phyloP scores from a whole-genome alignment of 2,888 invertebrate species.

The Drosophila demipolita region DNA sequence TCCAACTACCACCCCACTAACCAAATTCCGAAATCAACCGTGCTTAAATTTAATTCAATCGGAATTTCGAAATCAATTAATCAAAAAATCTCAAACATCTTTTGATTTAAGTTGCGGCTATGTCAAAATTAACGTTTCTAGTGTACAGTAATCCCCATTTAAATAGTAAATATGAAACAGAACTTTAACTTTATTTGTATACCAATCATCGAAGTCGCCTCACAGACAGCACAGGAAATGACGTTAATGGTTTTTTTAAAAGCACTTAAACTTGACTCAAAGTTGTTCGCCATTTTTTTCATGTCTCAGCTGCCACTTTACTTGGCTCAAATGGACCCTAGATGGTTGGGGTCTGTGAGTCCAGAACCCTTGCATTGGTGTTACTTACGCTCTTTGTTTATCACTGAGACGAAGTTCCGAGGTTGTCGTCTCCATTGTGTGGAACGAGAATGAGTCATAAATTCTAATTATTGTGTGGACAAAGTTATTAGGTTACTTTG shows the following conservation, averaged over 20 bases:
- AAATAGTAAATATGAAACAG: constrained; percentile 27
- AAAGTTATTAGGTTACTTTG: constrained; percentile 76
- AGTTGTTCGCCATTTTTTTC: constrained; percentile 38
- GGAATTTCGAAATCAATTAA: background rate
- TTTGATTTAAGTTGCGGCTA: constrained; percentile 11
- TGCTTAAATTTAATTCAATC: background rate
- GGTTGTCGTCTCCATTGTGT: background rate
- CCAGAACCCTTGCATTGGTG: constrained; percentile 63
- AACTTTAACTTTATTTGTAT: constrained; percentile 10
- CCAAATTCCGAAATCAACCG: background rate
- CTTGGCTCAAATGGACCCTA: constrained; percentile 20
- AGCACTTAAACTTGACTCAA: constrained; percentile 76
- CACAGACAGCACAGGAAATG: constrained; percentile 65
- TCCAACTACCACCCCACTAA: background rate
- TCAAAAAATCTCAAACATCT: background rate
- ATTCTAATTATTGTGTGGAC: constrained; percentile 75
- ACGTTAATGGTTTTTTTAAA: constrained; percentile 79
- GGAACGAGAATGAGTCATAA: constrained; percentile 63
- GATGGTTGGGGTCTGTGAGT: background rate
- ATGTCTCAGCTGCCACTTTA: constrained; percentile 27
- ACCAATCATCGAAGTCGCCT: constrained; percentile 9
- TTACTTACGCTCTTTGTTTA: constrained; percentile 68
- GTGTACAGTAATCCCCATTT: constrained; percentile 16
- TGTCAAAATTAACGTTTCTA: constrained; percentile 49
- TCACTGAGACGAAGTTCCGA: constrained; percentile 29